phyloP scores from a whole-genome alignment of 2,113 vertebrate species.

The Trematomus loennbergii region DNA sequence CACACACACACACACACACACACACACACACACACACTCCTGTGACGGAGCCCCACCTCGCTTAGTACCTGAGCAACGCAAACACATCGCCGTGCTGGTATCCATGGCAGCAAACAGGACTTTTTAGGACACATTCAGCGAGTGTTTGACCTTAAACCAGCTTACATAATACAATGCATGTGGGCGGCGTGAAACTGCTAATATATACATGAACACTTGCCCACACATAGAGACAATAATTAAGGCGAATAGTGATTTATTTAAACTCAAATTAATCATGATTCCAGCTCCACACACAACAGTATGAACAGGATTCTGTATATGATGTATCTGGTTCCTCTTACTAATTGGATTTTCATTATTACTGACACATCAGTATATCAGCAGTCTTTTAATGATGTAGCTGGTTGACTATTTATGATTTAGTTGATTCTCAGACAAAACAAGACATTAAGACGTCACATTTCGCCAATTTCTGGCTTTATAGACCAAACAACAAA shows the following conservation, averaged over 20 bases:
- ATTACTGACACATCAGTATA: too few relatives aligned
- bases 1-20: not conserved
- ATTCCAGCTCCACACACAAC: not conserved
- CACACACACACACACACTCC: not conserved
- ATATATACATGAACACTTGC: not conserved
- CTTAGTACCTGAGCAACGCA: conserved; percentile 38
- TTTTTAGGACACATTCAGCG: not conserved
- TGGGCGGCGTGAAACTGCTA: not conserved
- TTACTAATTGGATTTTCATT: too few relatives aligned
- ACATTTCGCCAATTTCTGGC: too few relatives aligned
- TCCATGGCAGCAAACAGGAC: not conserved
- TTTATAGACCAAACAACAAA: not conserved
- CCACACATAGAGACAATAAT: not conserved
- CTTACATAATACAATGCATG: conserved; percentile 2
- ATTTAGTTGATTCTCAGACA: too few relatives aligned
- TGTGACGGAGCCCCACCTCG: conserved; percentile 22
- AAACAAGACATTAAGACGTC: not conserved
- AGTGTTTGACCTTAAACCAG: not conserved
- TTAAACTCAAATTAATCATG: not conserved
- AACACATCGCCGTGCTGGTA: conserved; percentile 16
- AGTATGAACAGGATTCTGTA: too few relatives aligned
- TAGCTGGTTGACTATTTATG: too few relatives aligned
- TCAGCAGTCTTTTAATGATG: too few relatives aligned
- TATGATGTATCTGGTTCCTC: too few relatives aligned
- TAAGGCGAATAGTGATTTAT: conserved; percentile 6